Evolutionary conservation across 2,797 vertebrate genomes (phyloP).

Genomic region (Halcyon chelicuti): DNA sequence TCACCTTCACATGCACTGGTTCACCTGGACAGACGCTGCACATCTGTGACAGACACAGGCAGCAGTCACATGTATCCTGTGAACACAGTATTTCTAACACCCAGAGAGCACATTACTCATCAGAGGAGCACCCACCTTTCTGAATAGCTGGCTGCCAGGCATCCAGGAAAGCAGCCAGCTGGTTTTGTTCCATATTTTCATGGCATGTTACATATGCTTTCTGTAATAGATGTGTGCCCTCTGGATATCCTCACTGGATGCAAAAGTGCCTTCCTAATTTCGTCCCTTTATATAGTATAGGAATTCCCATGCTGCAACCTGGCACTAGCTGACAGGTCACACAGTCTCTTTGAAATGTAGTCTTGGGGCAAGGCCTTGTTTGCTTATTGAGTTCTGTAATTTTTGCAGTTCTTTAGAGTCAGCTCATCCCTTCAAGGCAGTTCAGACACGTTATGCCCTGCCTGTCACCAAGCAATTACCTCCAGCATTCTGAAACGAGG

Average conservation of each 20-base stretch:
- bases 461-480: constrained; percentile 30
- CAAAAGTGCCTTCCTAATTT: neutral
- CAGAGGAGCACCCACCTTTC: neutral
- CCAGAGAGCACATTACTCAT: neutral
- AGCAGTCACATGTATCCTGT: fast-evolving
- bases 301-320: neutral
- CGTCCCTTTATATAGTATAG: neutral
- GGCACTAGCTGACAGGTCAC: neutral
- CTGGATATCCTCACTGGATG: neutral
- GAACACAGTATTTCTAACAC: neutral
- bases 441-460: constrained; percentile 3
- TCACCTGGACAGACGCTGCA: neutral
- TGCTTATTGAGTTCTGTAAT: neutral
- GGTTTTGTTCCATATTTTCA: neutral
- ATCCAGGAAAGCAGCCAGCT: neutral
- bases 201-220: neutral
- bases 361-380: neutral
- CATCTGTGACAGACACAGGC: fast-evolving
- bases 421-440: constrained; percentile 13
- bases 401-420: neutral
- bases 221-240: neutral
- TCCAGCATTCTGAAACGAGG: neutral
- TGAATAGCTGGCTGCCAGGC: neutral
- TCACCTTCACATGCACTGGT: fast-evolving
- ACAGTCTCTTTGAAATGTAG: neutral